Percentiles rank a stretch among this genome's conserved stretches.
phyloP scores from a whole-genome alignment of 2,113 vertebrate genomes.

The Numenius arquata region DNA sequence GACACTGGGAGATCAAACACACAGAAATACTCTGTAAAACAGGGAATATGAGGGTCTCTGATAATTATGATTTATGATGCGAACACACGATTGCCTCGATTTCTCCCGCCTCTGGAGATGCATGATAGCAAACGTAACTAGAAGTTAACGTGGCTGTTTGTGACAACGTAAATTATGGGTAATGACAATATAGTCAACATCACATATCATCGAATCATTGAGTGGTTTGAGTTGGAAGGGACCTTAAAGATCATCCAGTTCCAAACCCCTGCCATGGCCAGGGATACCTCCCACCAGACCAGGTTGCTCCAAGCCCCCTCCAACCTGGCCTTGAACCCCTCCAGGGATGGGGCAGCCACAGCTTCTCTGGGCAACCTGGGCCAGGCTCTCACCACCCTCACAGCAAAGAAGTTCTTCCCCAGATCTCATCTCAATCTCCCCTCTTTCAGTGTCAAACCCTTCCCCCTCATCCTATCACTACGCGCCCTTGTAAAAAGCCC shows the following conservation, averaged over 20 bases:
- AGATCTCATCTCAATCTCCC: not conserved
- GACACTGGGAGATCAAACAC: too few species aligned
- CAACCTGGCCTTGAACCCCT: not conserved
- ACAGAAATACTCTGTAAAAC: not conserved
- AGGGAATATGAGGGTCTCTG: not conserved
- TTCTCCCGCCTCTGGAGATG: not conserved
- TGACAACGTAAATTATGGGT: not conserved
- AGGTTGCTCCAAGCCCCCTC: not conserved
- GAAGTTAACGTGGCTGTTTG: not conserved
- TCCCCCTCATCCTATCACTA: not conserved
- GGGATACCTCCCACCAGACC: not conserved
- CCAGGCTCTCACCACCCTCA: not conserved
- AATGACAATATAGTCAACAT: too few species aligned
- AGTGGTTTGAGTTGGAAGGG: not conserved
- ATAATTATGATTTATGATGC: not conserved
- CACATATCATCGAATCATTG: not conserved
- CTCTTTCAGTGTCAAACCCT: not conserved
- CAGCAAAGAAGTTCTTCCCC: not conserved
- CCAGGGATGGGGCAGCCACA: not conserved
- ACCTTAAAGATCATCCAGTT: fast-evolving
- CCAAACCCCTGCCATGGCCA: not conserved
- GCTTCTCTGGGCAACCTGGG: not conserved
- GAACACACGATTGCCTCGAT: not conserved
- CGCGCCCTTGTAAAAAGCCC: not conserved
- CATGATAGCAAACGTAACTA: not conserved